phyloP scores from a whole-genome alignment of 2,888 invertebrate species.

The Oasisia sp. region DNA sequence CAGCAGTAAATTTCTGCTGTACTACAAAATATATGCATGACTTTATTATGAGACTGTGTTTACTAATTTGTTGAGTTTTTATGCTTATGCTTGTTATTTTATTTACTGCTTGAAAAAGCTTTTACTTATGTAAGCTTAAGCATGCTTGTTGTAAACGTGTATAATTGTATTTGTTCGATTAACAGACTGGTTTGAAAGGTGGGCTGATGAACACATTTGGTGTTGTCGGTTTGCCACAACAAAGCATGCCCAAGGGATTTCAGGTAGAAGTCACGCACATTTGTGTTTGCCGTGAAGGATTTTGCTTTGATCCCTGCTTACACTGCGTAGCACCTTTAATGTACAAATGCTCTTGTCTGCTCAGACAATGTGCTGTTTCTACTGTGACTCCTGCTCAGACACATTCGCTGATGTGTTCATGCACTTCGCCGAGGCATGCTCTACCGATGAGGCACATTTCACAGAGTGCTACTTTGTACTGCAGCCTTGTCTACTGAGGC shows the following conservation, averaged over 20 bases:
- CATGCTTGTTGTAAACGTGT: neutral
- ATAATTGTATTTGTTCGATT: constrained; percentile 1
- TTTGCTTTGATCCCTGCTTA: neutral
- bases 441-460: no score
- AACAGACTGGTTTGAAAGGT: neutral
- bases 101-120: neutral
- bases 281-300: neutral
- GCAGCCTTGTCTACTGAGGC: no score
- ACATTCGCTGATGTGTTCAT: neutral
- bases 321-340: neutral
- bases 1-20: neutral
- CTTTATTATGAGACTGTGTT: no score
- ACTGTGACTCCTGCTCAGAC: neutral
- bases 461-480: no score
- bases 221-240: neutral
- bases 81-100: neutral
- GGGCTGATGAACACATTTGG: neutral
- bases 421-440: no score
- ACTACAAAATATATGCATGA: neutral
- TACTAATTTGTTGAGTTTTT: neutral
- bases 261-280: neutral
- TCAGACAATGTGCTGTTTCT: neutral
- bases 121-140: neutral
- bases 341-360: neutral
- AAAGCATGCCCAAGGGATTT: neutral